phyloP scores from a whole-genome alignment of 1,140 invertebrate genomes.

The Liolophura sinensis region DNA sequence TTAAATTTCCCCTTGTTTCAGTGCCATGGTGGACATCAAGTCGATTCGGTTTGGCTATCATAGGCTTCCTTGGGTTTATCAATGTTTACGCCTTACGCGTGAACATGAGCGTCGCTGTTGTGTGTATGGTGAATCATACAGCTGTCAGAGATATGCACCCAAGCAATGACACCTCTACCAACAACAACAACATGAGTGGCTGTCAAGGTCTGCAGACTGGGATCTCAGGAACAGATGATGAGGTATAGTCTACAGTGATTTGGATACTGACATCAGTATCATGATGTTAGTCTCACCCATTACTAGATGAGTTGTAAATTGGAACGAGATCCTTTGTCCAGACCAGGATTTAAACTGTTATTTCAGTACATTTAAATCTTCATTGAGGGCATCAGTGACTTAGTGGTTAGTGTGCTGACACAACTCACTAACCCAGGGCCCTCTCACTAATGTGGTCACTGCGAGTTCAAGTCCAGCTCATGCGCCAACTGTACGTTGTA shows the following conservation, averaged over 20 bases:
- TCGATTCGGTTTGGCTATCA: conserved; percentile 44
- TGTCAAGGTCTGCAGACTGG: background rate
- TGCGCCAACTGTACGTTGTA: too few species aligned
- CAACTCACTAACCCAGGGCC: too few species aligned
- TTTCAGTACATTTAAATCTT: too few species aligned
- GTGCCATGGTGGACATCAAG: conserved; percentile 51
- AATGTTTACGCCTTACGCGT: conserved; percentile 49
- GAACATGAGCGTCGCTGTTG: conserved; percentile 52
- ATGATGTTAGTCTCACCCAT: too few species aligned
- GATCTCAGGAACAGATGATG: background rate
- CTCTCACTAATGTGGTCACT: too few species aligned
- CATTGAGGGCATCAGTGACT: too few species aligned
- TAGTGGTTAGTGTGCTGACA: too few species aligned
- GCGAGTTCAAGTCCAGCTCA: too few species aligned
- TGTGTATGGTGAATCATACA: conserved; percentile 54
- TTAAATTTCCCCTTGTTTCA: conserved; percentile 17
- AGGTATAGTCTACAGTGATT: background rate
- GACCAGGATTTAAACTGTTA: too few species aligned
- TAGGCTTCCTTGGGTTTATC: conserved; percentile 52
- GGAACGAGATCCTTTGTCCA: too few species aligned
- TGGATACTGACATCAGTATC: too few species aligned
- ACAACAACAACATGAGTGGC: conserved; percentile 1
- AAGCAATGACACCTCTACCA: background rate
- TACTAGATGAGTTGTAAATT: too few species aligned
- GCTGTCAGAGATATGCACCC: conserved; percentile 16